Base-by-base conservation (phyloP, 2,888 invertebrate species). In the Leistus spinibarbis region DNA sequence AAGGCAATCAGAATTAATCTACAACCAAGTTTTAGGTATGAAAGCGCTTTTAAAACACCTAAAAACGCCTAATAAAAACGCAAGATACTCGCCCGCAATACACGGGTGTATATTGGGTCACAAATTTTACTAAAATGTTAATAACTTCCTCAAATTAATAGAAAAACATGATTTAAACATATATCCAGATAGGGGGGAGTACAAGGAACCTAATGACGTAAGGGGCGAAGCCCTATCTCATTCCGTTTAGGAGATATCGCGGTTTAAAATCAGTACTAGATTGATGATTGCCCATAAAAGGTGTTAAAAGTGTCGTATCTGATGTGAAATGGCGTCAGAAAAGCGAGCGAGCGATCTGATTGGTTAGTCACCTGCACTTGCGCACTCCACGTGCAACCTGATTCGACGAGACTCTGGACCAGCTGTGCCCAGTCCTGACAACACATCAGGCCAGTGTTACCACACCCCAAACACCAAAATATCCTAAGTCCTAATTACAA, bases 341-440 rank as follows among this genome's bases (percentile, higher is more conserved):
- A 40, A 40, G 40, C 40, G 40, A 40, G 78, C 81, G 81, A 79
- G 79, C 79, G 80, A 74, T 71, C 78, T 77, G 79, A 79, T 79
- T 78, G 82, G 82, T 83, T 84, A 85, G 83, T 90, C 90, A 93
- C 92, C 90, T 90, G 90, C 85, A 90, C 88, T 89, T 92, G 92
- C 84, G 92, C 91, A 88, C 91, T 92, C 90, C 92, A 92, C 87
- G 92, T 91, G 90, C 92, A 93, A 87, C 92, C 93, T 84, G 92
- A 92, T 88, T 93, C 93, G 89, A 93, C 91, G 87, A 93, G 91
- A 87, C 92, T 92, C 89, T 93, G 93, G 88, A 93, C 92, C 90
- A 93, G 88, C 89, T 93, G 93, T 89, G 92, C 92, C 93, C 93
- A 93, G 89, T 93, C 93, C 93, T 93, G 86, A 84, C 84, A 84